Percentiles rank a stretch among this genome's conserved stretches.
These are phyloP conservation scores for Oreochromis tanganicae DNA, from an alignment of 2,113 vertebrate species.

Conservation along the genomic window DNA sequence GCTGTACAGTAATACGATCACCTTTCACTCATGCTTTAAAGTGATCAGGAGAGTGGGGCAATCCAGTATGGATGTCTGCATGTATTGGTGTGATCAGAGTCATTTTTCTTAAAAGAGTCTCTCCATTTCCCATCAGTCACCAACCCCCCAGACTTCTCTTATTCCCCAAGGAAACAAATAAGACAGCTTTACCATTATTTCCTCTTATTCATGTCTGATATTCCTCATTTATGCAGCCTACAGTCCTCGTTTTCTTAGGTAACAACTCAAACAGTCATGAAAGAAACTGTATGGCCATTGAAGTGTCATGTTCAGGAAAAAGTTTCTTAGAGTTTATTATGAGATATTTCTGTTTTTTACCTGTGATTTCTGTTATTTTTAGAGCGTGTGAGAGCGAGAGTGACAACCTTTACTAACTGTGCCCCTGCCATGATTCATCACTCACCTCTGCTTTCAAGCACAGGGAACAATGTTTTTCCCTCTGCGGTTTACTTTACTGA, in stretches of 20 bases:
- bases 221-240: background rate
- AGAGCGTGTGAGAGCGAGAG: background rate
- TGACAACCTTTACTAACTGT: background rate
- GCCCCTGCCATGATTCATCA: slow-evolving; percentile 16
- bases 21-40: background rate
- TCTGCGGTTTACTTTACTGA: slow-evolving; percentile 35
- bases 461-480: slow-evolving; percentile 1
- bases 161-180: background rate
- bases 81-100: background rate
- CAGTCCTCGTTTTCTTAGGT: background rate
- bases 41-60: background rate
- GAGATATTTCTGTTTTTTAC: background rate
- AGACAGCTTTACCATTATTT: background rate
- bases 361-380: background rate
- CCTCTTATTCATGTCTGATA: background rate
- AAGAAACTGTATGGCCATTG: background rate
- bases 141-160: background rate
- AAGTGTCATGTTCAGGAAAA: background rate
- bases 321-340: background rate
- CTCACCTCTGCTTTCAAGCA: background rate
- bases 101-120: background rate
- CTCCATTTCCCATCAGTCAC: background rate
- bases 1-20: background rate
- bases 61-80: background rate
- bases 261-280: background rate